Evolutionary conservation across 1,140 invertebrate genomes (phyloP), one percentile per base, ranked within the genome.

Genomic region (Galleria mellonella): DNA sequence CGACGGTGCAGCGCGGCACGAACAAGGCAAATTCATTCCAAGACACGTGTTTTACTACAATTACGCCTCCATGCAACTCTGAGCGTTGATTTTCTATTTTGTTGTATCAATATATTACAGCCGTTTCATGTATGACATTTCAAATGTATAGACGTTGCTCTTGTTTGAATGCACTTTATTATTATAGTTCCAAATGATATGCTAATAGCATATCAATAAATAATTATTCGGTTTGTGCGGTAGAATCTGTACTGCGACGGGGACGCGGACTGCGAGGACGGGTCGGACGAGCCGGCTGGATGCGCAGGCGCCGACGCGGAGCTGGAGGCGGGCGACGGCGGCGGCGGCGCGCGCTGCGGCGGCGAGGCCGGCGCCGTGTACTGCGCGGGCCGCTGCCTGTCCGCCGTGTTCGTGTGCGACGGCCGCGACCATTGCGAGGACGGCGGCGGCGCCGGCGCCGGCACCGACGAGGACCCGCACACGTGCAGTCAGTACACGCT

Each of bases 221-320:
- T n/a, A n/a, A n/a, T n/a, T n/a, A n/a, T n/a, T n/a, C n/a, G n/a
- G n/a, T n/a, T n/a, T 23, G 17, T 6, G 88, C 51, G 8, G 5
- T 89, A 92, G 31, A 93, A 90, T 3, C 90, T 93, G 89, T 92
- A 92, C 56, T 96, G 95, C 75, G 95, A 96, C 65, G 94, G 94
- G 0, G 94, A 95, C 62, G 88, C 90, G 40, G 94, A 95, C 72
- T 95, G 93, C 76, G 87, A 89, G 4, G 94, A 95, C 73, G 90
- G 90, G 0, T 91, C 91, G n/a, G 94, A 96, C 75, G 94, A 96
- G 83, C 92, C 93, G 9, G 87, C 89, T 8, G 89, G 90, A 47
- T 95, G 95, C 62, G 50, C 57, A 27, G 27, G 49, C 33, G 46
- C n/a, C 32, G 47, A 5, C 30, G 13, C 13, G 38, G 44, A 9